Conservation (phyloP, 2,113 vertebrate species). For the Manacus vitellinus region DNA sequence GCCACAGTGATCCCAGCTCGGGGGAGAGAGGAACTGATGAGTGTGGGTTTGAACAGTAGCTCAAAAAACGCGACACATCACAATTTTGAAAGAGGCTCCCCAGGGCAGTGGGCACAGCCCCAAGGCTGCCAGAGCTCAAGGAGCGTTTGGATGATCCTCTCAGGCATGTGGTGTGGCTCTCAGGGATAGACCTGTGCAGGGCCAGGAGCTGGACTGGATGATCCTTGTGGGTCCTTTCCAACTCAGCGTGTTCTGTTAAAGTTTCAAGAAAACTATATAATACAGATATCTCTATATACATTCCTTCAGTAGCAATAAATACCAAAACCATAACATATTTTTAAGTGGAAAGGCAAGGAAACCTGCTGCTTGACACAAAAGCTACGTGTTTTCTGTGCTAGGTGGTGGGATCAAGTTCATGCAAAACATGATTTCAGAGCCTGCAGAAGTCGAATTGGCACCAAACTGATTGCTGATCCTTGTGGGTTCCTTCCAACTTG, state of each 20-base stretch:
- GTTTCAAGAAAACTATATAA: not conserved
- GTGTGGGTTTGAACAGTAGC: not conserved
- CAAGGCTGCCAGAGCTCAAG: not conserved
- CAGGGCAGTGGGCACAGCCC: not conserved
- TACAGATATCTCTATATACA: not conserved
- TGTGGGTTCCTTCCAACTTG: not conserved
- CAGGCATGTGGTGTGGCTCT: not conserved
- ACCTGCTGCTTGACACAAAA: not conserved
- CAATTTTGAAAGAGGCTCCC: not conserved
- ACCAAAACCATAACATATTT: rapidly evolving
- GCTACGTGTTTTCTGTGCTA: not conserved
- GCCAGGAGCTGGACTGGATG: not conserved
- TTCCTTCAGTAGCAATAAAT: not conserved
- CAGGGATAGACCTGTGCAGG: no score
- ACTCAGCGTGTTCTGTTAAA: not conserved
- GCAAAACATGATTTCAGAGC: not conserved
- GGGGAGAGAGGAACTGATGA: not conserved
- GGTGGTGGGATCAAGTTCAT: not conserved
- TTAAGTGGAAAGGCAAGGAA: not conserved
- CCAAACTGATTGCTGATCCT: not conserved
- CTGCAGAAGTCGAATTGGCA: not conserved
- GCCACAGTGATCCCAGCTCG: rapidly evolving
- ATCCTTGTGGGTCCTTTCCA: not conserved
- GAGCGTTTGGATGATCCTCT: not conserved
- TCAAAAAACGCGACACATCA: not conserved